Conservation (phyloP, 2,797 vertebrate genomes). For the Gobio occitaniae region DNA sequence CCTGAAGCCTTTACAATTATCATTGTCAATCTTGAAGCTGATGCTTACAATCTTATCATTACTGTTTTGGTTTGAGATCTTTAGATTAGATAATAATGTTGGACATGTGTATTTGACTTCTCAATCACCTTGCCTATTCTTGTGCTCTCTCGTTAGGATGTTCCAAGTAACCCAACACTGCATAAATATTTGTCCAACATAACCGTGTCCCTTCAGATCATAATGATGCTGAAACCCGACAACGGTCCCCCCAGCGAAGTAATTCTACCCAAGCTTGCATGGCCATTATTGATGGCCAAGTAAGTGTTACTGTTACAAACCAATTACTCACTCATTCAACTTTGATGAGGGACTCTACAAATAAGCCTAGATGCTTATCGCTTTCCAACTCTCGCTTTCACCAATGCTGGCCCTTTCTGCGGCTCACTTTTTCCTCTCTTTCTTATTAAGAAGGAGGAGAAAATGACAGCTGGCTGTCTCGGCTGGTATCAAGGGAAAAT, state of each 20-base stretch:
- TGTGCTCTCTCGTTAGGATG: constrained; percentile 74
- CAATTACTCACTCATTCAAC: constrained; percentile 86
- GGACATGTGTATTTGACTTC: constrained; percentile 79
- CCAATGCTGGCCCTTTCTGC: constrained; percentile 52
- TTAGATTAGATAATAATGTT: constrained; percentile 73
- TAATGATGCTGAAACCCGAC: constrained; percentile 69
- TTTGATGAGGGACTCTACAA: constrained; percentile 81
- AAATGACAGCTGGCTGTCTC: constrained; percentile 78
- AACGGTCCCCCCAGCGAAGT: constrained; percentile 68
- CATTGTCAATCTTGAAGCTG: constrained; percentile 10
- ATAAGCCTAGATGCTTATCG: constrained; percentile 77
- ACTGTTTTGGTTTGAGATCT: constrained; percentile 74
- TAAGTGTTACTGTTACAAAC: constrained; percentile 87
- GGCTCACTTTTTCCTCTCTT: constrained; percentile 55
- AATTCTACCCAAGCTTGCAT: constrained; percentile 74
- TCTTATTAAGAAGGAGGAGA: constrained; percentile 69
- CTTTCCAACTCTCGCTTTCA: constrained; percentile 76
- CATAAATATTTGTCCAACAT: constrained; percentile 84
- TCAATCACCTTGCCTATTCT: constrained; percentile 80
- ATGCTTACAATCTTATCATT: constrained; percentile 56
- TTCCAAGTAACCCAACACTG: constrained; percentile 76
- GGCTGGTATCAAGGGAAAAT: constrained; percentile 59
- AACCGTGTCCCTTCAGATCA: constrained; percentile 75
- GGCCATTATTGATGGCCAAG: constrained; percentile 83
- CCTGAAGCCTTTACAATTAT: not conserved